These are phyloP conservation scores for Danionella cerebrum DNA, from an alignment of 2,113 vertebrate genomes.

Conservation along the genomic window DNA sequence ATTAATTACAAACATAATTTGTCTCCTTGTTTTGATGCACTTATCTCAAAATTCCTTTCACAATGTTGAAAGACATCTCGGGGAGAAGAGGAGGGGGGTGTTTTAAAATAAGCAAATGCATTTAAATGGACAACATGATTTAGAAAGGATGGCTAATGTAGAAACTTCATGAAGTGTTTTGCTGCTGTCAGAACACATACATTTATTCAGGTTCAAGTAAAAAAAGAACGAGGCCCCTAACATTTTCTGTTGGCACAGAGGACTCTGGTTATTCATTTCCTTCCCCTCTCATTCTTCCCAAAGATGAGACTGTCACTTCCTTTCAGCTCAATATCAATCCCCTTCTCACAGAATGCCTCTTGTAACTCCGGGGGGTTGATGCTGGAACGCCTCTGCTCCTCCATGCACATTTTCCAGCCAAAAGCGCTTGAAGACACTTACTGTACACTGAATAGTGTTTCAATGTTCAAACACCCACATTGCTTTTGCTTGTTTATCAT, in stretches of 20 bases:
- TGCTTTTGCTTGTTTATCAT: neutral
- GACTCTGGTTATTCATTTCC: conserved; percentile 20
- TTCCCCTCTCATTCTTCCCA: conserved; percentile 52
- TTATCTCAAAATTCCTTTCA: conserved; percentile 3
- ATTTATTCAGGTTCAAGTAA: neutral
- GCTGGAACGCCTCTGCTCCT: conserved; percentile 60
- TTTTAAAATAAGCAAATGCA: neutral
- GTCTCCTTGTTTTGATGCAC: neutral
- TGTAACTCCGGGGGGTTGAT: conserved; percentile 54
- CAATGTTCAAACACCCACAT: conserved; percentile 43
- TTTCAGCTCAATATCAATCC: conserved; percentile 62
- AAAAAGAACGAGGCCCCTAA: neutral
- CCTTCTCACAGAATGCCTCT: conserved; percentile 52
- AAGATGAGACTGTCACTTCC: conserved; percentile 67
- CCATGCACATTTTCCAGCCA: conserved; percentile 65
- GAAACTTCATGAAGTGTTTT: neutral
- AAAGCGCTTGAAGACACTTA: conserved; percentile 58
- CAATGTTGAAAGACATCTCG: neutral
- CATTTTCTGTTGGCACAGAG: conserved; percentile 3
- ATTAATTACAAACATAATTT: conserved; percentile 25
- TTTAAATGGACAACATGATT: neutral
- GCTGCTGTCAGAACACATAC: neutral
- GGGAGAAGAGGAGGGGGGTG: neutral
- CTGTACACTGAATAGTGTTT: conserved; percentile 58
- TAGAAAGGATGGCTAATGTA: neutral